Evolutionary conservation across 2,797 vertebrate genomes (phyloP), one percentile per base, ranked within the genome.

Genomic region (Zalophus californianus): DNA sequence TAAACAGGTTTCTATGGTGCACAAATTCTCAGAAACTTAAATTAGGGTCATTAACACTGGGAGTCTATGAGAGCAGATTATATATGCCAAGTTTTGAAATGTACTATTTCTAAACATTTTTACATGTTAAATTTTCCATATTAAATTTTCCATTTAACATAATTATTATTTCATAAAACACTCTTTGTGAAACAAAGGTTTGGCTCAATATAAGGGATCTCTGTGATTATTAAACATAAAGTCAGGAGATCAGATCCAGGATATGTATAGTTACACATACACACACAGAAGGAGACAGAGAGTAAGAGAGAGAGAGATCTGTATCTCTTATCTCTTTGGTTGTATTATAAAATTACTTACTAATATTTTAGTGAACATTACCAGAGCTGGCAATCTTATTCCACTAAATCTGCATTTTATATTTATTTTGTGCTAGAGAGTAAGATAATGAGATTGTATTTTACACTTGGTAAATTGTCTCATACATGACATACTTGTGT

Each of bases 11-110:
- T 91, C 2, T n/a, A 38, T 41, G 11, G 29, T 62, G 3, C 13
- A 89, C n/a, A 85, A 94, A 92, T 70, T 89, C 35, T 86, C 86
- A 77, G 68, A 96, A 77, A 64, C n/a, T 68, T 92, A 91, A 62
- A 38, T 15, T 5, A 58, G 32, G 23, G 8, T 41, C 86, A 84
- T 58, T 23, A 64, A 38, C 29, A 77, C 64, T 84, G 16, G 50
- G 12, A 82, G 18, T 73, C 35, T 58, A 60, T 32, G 80, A 92
- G 4, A 89, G 5, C 14, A 92, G 20, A 62, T 92, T 56, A 92
- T 20, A 82, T 48, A 41, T 80, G 41, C 15, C 66, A 54, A 86
- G 23, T 62, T 89, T 60, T 80, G 23, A 94, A 96, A 75, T 68
- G 2, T 68, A 13, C 9, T 91, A 64, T 78, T 87, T 21, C 44